Percentiles rank a stretch among this genome's conserved stretches.
Evolutionary conservation across 2,888 invertebrate species (phyloP).

Genomic region (Rhagium mordax): DNA sequence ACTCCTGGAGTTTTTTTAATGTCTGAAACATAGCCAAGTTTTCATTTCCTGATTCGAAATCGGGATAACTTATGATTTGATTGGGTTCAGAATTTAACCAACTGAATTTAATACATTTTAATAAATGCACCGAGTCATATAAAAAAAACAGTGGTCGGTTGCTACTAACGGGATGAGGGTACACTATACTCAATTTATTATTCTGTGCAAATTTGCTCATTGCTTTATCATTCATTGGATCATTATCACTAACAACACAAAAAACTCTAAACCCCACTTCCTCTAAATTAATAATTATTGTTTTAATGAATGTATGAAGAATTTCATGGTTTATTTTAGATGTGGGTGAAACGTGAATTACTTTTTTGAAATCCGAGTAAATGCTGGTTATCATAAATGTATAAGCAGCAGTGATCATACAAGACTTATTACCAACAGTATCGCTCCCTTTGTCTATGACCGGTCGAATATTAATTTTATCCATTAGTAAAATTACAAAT

Average conservation of each 20-base stretch:
- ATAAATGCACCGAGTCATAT: conserved; percentile 36
- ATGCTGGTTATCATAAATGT: background rate
- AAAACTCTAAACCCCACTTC: background rate
- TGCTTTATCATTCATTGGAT: background rate
- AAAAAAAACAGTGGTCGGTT: conserved; percentile 3
- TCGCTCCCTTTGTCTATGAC: background rate
- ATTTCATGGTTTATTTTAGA: background rate
- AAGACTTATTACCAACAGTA: background rate
- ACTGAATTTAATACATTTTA: conserved; percentile 37
- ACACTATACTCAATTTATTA: background rate
- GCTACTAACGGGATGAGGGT: background rate
- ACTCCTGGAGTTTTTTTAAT: conserved; percentile 26
- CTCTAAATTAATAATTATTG: background rate
- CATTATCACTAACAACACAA: background rate
- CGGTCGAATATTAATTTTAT: background rate
- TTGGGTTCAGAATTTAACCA: conserved; percentile 37
- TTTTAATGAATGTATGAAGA: background rate
- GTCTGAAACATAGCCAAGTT: conserved; percentile 25
- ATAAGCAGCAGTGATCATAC: background rate
- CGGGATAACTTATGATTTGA: conserved; percentile 30
- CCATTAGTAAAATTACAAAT: background rate
- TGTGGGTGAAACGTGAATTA: background rate
- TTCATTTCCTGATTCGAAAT: conserved; percentile 20
- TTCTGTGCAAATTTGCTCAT: background rate
- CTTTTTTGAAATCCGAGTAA: background rate